Conservation (phyloP, 2,113 vertebrate species). For the Crypturellus undulatus region DNA sequence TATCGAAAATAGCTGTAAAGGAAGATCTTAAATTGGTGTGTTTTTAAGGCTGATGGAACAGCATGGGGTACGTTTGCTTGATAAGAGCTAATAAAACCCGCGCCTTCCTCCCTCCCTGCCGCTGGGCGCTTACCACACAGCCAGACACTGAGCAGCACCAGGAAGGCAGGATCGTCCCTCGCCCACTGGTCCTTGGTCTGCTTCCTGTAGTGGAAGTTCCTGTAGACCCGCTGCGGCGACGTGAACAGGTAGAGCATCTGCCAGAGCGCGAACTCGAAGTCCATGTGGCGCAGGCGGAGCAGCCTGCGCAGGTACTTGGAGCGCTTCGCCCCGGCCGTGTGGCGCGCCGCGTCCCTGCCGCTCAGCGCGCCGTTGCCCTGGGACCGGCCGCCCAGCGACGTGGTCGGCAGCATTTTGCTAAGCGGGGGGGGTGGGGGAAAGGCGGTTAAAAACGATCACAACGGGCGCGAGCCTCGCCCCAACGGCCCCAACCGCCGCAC, state of each 20-base stretch:
- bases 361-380: constrained; percentile 84
- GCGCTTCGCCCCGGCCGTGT: constrained; percentile 93
- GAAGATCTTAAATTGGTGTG: neutral
- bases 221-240: constrained; percentile 95
- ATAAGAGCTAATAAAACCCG: too few relatives aligned
- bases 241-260: constrained; percentile 99
- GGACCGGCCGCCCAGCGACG: neutral
- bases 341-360: constrained; percentile 87
- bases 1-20: neutral
- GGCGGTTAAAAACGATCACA: neutral
- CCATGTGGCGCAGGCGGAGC: constrained; percentile 93
- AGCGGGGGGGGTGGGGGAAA: neutral
- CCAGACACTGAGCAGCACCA: constrained; percentile 95
- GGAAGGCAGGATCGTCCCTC: constrained; percentile 94
- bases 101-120: neutral
- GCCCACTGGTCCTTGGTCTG: constrained; percentile 99
- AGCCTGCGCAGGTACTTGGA: constrained; percentile 95
- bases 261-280: constrained; percentile 97
- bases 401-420: constrained; percentile 91
- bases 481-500: too few relatives aligned
- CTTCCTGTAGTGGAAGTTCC: constrained; percentile 98
- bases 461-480: too few relatives aligned
- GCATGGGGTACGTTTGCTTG: too few relatives aligned
- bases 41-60: too few relatives aligned
- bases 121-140: constrained; percentile 86